Base-by-base conservation (phyloP, 2,797 vertebrate species). In the Benthosema pterotum region DNA sequence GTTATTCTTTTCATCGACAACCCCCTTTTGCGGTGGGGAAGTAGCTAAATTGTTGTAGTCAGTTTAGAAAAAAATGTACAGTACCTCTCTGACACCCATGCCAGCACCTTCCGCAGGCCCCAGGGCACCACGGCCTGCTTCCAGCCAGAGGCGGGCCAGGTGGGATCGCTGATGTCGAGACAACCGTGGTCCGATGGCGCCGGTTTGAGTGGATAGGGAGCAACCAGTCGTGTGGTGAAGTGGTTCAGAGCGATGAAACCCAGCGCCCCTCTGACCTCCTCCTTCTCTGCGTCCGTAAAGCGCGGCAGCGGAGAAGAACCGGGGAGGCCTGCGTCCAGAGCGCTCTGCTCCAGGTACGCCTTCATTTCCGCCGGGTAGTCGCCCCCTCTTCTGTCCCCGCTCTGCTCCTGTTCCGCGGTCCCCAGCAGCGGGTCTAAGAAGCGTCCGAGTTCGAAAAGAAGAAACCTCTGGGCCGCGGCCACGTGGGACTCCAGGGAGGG, bases 201-300 rank as follows among this genome's bases (percentile, higher is more conserved):
- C n/a, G 75, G 60, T 58, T 74, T 73, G 15, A 22, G 32, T 3
- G 71, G 69, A 50, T 90, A 79, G 0, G 94, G 93, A 52, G 92
- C 84, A 63, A 98, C 94, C 57, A 98, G 89, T 52, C 93, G 90
- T 0, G 97, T 99, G 46, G 97, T 99, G 74, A 99, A 99, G 85
- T 99, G 98, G 82, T 97, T 99, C 19, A 99, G 79, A 0, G 96
- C 95, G 0, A 94, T 94, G 54, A 99, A 99, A 84, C 97, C 93
- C 56, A 96, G 85, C 0, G 96, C 79, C 1, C 95, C 96, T 75
- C 75, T 91, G 1, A 99, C 52, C 5, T 95, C 92, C 54, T 83
- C 57, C 65, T 76, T 91, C 72, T 99, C 95, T 4, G 78, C 49
- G 0, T 76, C 78, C 0, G 93, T 95, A 81, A 98, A 96, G 67